Evolutionary conservation across 2,888 invertebrate species (phyloP).

Genomic region (Hypercompe scribonia): DNA sequence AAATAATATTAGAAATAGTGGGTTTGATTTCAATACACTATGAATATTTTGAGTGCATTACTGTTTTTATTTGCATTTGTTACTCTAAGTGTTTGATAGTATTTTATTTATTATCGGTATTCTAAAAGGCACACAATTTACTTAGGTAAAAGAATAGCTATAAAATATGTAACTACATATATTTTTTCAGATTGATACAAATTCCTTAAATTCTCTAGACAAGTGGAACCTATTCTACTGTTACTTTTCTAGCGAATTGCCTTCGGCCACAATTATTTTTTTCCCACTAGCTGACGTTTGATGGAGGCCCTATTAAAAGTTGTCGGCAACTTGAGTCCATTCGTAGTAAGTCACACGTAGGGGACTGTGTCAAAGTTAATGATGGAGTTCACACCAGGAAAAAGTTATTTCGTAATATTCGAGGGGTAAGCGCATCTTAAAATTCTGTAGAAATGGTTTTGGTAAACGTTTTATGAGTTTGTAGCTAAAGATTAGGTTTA

Average conservation of each 20-base stretch:
- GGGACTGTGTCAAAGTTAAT: conserved; percentile 48
- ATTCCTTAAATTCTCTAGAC: neutral
- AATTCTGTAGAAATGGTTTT: conserved; percentile 29
- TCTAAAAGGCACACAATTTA: too few relatives aligned
- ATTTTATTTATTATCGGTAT: too few relatives aligned
- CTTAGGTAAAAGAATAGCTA: too few relatives aligned
- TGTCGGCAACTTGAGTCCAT: conserved; percentile 57
- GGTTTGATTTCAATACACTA: too few relatives aligned
- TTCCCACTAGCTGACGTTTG: conserved; percentile 51
- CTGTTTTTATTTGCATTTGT: too few relatives aligned
- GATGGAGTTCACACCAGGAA: conserved; percentile 35
- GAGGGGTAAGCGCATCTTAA: conserved; percentile 39
- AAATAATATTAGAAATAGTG: too few relatives aligned
- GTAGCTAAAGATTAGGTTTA: neutral
- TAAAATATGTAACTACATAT: too few relatives aligned
- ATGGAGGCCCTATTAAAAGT: conserved; percentile 70
- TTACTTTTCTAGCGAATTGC: neutral
- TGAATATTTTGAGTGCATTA: too few relatives aligned
- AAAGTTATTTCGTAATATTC: conserved; percentile 44
- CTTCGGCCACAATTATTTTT: conserved; percentile 51
- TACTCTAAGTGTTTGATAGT: too few relatives aligned
- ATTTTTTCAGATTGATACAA: too few relatives aligned
- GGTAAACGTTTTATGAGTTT: neutral
- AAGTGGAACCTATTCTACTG: conserved; percentile 26
- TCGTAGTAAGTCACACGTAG: conserved; percentile 54